A percentile compares a stretch with the other conserved stretches of the same genome.
Evolutionary conservation across 2,797 vertebrate genomes (phyloP).

Genomic region (Telmatherina bonti): DNA sequence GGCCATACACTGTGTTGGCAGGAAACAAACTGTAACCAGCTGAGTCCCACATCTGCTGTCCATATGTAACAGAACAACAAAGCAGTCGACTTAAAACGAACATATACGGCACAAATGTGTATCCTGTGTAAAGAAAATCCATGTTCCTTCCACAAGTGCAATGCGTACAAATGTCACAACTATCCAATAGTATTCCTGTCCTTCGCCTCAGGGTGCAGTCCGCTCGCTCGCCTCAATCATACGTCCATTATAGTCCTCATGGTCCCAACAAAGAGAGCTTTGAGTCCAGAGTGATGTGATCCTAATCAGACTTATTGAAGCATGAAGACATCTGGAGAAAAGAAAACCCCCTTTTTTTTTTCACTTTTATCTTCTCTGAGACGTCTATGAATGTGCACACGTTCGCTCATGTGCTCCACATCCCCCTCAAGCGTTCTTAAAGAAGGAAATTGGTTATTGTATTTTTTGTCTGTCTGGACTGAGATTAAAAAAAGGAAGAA

Average conservation of each 20-base stretch:
- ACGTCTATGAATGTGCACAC: conserved; percentile 14
- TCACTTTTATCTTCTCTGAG: conserved; percentile 35
- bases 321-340: conserved; percentile 27
- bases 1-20: not conserved
- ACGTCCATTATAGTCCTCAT: conserved; percentile 19
- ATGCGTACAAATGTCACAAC: conserved; percentile 26
- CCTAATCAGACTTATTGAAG: conserved; percentile 46
- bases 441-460: conserved; percentile 26
- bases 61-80: not conserved
- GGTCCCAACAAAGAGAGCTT: conserved; percentile 40
- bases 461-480: conserved; percentile 16
- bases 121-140: conserved; percentile 10
- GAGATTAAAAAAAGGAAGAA: conserved; percentile 28
- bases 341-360: not conserved
- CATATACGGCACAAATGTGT: conserved; percentile 13
- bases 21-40: conserved; percentile 20
- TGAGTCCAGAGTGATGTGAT: conserved; percentile 25
- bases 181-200: conserved; percentile 7
- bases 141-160: conserved; percentile 10
- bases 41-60: conserved; percentile 24
- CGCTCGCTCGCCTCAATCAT: conserved; percentile 16
- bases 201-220: conserved; percentile 12
- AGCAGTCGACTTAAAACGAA: not conserved
- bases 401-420: conserved; percentile 29
- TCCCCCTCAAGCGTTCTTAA: conserved; percentile 19